Conservation (phyloP, 2,888 invertebrate species). For the Unio pictorum region DNA sequence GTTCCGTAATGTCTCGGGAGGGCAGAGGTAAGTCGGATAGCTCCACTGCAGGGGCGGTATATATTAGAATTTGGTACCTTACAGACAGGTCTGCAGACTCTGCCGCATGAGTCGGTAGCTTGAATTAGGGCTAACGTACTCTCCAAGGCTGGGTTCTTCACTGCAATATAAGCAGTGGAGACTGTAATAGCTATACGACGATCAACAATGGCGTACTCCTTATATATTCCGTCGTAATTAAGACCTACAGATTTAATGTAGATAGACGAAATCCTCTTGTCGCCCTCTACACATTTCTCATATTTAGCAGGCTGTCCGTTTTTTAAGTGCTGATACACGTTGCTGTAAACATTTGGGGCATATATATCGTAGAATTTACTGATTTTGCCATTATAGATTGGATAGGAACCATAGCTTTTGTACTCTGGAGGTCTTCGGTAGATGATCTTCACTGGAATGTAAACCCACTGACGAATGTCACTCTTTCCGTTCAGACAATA, state of each 20-base stretch:
- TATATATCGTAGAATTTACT: constrained; percentile 50
- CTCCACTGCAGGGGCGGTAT: constrained; percentile 53
- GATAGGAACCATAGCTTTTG: constrained; percentile 44
- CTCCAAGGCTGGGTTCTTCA: constrained; percentile 33
- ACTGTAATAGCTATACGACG: constrained; percentile 54
- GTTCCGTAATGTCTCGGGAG: constrained; percentile 47
- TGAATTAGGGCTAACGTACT: constrained; percentile 40
- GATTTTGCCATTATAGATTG: constrained; percentile 43
- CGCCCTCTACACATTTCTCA: constrained; percentile 31
- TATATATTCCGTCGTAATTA: constrained; percentile 59
- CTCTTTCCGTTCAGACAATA: constrained; percentile 56
- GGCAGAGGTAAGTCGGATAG: constrained; percentile 40
- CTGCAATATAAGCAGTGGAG: constrained; percentile 53
- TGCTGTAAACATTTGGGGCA: constrained; percentile 40
- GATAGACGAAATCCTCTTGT: constrained; percentile 46
- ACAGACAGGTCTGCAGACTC: constrained; percentile 59
- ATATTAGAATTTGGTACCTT: constrained; percentile 38
- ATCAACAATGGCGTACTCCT: constrained; percentile 59
- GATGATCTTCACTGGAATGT: constrained; percentile 54
- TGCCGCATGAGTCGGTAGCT: constrained; percentile 58
- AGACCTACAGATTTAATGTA: constrained; percentile 55
- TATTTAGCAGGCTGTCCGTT: constrained; percentile 31
- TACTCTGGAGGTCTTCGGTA: constrained; percentile 53
- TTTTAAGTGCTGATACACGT: constrained; percentile 25
- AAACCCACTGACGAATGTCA: constrained; percentile 55